Base-by-base conservation (phyloP, 2,888 invertebrate genomes). In the Fabriciana adippe region DNA sequence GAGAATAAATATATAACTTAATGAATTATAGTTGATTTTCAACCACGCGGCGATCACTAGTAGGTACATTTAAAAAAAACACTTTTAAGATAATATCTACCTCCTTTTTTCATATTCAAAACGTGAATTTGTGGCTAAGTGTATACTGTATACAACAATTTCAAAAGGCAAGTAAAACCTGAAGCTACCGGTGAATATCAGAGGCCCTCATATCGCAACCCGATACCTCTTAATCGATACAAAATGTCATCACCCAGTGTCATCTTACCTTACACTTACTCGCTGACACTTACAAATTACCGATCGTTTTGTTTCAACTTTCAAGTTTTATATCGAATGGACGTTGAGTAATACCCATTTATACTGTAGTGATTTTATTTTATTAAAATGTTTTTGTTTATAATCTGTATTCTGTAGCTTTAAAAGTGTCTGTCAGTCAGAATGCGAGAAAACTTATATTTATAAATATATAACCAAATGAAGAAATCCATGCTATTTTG, bases 161-260 rank as follows among this genome's bases (percentile, higher is more conserved):
- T 41, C 8, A 11, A 45, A 21, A n/a, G n/a, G 3, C n/a, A 14
- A 8, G 26, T 31, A 60, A 60, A 60, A 45, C 45, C 14, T 18
- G n/a, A 51, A 57, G 67, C 69, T 68, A 65, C 68, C 61, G 56
- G 56, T 66, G 55, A 59, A 66, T 65, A 63, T 70, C 55, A 63
- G 64, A 60, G 48, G 35, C 35, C 57, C 64, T 31, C 55, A 66
- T 67, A 69, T 67, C 51, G 71, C 67, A 71, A 71, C 51, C 16
- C 50, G 64, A 71, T 62, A 71, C 64, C 57, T 50, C 64, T 66
- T 64, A 69, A 71, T 66, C 66, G 66, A 69, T 69, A 61, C 69
- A 56, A 67, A 71, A 69, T 65, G 71, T 71, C 71, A 71, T 69
- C 71, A 69, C 57, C 57, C 64, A 62, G 61, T 67, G 55, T 66